Evolutionary conservation across 2,113 vertebrate genomes (phyloP).

Genomic region (Corydoras maculifer): DNA sequence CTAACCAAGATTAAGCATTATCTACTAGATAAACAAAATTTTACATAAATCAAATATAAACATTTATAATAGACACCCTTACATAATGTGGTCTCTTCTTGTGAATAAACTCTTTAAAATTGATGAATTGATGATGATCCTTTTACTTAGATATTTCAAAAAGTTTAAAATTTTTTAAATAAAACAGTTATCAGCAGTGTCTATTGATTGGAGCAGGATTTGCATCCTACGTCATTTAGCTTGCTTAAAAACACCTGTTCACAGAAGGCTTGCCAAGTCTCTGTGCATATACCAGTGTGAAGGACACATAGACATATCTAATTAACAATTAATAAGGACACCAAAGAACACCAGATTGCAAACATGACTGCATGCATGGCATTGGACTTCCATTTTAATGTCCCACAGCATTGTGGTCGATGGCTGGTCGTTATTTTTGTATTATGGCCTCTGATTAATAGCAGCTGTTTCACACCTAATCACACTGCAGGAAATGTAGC

Average conservation of each 20-base stretch:
- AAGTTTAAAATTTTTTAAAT: not conserved
- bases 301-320: not conserved
- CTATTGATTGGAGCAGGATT: slow-evolving; percentile 26
- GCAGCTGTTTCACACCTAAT: slow-evolving; percentile 26
- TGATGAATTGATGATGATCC: no score
- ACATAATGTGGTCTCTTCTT: no score
- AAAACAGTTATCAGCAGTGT: slow-evolving; percentile 20
- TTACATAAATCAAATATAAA: no score
- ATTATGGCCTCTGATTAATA: slow-evolving; percentile 25
- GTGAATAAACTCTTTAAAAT: no score
- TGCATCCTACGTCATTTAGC: slow-evolving; percentile 8
- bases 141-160: no score
- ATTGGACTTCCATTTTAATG: slow-evolving; percentile 6
- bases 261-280: not conserved
- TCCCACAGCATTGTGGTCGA: slow-evolving; percentile 19
- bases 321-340: not conserved
- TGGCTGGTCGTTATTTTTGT: slow-evolving; percentile 17
- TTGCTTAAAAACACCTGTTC: slow-evolving; percentile 10
- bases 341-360: not conserved
- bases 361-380: not conserved
- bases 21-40: no score
- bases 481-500: slow-evolving; percentile 20
- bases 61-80: no score
- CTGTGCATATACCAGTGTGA: not conserved
- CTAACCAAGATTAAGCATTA: no score